Evolutionary conservation across 2,888 invertebrate genomes (phyloP).

Genomic region (Zhengitettix transpicula): DNA sequence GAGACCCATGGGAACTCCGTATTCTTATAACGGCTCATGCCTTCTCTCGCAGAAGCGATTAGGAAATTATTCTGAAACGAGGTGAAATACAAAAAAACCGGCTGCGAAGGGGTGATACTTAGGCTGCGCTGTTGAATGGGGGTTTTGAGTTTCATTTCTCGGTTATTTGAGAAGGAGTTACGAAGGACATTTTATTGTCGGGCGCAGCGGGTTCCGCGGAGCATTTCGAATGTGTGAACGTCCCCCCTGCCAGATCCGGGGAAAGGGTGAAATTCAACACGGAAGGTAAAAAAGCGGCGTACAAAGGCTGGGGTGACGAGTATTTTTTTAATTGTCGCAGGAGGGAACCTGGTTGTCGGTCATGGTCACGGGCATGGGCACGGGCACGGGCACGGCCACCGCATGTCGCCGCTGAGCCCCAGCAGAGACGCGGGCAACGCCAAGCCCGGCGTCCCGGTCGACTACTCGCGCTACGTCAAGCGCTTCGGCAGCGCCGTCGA

Average conservation of each 20-base stretch:
- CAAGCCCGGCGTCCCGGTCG: conserved; percentile 37
- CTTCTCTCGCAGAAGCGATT: too few relatives aligned
- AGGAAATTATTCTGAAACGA: too few relatives aligned
- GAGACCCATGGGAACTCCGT: too few relatives aligned
- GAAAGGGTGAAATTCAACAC: conserved; percentile 10
- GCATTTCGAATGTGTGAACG: neutral
- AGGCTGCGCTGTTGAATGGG: neutral
- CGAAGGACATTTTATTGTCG: neutral
- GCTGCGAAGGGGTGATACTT: neutral
- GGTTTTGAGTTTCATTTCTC: neutral
- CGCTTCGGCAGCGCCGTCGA: conserved; percentile 66
- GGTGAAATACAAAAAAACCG: too few relatives aligned
- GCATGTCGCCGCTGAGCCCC: conserved; percentile 9
- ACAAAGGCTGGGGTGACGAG: neutral
- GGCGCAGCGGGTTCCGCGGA: too few relatives aligned
- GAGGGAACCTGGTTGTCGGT: neutral
- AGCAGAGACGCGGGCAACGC: conserved; percentile 5
- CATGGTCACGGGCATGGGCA: too few relatives aligned
- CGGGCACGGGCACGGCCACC: conserved; percentile 1
- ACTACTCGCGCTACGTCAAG: conserved; percentile 80
- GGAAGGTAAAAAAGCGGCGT: conserved; percentile 6
- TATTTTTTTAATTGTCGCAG: neutral
- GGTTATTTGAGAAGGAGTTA: neutral
- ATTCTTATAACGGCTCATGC: too few relatives aligned
- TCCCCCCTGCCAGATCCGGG: neutral